Base-by-base conservation (phyloP, 1,140 invertebrate genomes). In the Limonius californicus region DNA sequence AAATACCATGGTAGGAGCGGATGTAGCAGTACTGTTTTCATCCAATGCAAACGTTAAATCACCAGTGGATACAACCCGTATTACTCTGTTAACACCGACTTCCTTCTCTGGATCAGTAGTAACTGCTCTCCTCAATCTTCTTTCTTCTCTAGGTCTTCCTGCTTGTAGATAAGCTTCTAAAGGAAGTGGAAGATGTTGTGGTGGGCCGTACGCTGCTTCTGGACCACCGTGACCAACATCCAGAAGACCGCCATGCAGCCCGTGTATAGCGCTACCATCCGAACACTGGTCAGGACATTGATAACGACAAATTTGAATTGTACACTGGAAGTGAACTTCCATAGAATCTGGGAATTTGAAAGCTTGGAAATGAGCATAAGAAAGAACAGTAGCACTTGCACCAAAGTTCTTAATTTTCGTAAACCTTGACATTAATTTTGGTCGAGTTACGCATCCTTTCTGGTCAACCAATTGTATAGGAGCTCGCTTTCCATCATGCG, bases 261-360 rank as follows among this genome's bases (percentile, higher is more conserved):
- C 63, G 56, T 47, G 61, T 61, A 79, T 71, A 64, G 72, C 56
- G 71, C 77, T 77, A 18, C 76, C 75, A 67, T 88, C 88, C 6
- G 86, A 89, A 71, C 92, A 94, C 68, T 94, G 94, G 68, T 94
- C 92, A 0, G 94, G 93, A 72, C 93, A 95, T 71, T 94, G 90
- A 53, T 62, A 47, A 47, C 93, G 84, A 70, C 94, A 96, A 67
- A 96, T 95, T 74, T 97, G 94, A 65, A 96, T 96, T 12, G 93
- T 95, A 78, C 94, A 96, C 75, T 96, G 93, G 82, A 97, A 96
- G 74, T 96, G 94, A 0, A 97, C 93, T 76, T 96, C 93, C 93
- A 96, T 96, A 0, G 91, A 94, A 72, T 96, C 94, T 0, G 94
- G 94, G 80, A 97, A 96, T 74, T 96, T 96, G 79, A 96, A 97